These are phyloP conservation scores for Platyrinchus mystaceus DNA, from an alignment of 2,797 vertebrate genomes.

Conservation along the genomic window DNA sequence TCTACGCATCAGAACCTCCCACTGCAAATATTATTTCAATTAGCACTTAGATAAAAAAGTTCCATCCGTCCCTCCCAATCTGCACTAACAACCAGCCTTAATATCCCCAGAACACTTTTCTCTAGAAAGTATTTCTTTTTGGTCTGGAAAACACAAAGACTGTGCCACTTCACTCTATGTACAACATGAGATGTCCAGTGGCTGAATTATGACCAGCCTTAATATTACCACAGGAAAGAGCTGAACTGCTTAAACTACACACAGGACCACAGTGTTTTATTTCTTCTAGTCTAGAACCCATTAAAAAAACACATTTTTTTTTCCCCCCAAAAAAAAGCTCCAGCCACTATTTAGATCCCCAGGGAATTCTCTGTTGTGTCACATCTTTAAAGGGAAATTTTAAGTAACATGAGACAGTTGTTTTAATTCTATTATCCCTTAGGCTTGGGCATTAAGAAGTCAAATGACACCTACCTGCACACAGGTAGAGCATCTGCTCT, in stretches of 20 bases:
- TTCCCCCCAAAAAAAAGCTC: not conserved
- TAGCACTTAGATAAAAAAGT: not conserved
- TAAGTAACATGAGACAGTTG: not conserved
- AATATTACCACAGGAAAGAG: not conserved
- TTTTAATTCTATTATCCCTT: conserved; percentile 30
- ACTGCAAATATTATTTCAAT: not conserved
- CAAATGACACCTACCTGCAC: not conserved
- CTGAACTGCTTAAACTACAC: not conserved
- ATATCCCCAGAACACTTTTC: not conserved
- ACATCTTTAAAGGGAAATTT: not conserved
- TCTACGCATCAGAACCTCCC: not conserved
- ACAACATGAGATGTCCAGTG: not conserved
- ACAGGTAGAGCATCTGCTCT: conserved; percentile 1
- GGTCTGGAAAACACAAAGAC: not conserved
- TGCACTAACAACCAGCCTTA: not conserved
- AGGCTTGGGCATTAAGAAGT: conserved; percentile 27
- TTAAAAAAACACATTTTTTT: not conserved
- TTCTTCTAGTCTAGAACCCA: not conserved
- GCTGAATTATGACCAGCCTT: not conserved
- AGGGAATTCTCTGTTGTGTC: not conserved
- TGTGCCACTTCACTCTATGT: not conserved
- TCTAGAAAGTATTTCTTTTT: not conserved
- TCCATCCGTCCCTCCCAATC: not conserved
- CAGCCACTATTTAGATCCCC: not conserved
- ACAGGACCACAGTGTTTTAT: not conserved